Conservation (phyloP, 2,888 invertebrate genomes). For the Andricus curvator region DNA sequence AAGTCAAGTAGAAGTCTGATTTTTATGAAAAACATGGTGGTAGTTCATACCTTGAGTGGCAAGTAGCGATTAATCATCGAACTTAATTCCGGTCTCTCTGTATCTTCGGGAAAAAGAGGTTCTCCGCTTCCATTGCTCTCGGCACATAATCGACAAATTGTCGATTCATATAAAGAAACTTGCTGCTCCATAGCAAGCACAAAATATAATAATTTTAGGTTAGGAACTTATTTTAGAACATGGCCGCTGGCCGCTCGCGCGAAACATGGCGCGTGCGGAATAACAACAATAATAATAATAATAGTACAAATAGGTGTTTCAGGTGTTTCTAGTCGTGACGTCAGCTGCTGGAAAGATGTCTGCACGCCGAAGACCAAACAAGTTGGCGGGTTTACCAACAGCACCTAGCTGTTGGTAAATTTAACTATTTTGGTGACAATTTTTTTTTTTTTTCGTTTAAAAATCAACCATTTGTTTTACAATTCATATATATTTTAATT, state of each 20-base stretch:
- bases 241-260: background rate
- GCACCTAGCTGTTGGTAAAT: no score
- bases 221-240: background rate
- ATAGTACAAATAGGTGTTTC: no score
- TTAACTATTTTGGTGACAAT: no score
- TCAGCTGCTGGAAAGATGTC: no score
- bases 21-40: slow-evolving; percentile 47
- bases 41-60: slow-evolving; percentile 83
- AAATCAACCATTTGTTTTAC: no score
- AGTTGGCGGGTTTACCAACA: no score
- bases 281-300: no score
- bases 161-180: slow-evolving; percentile 83
- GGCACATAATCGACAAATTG: slow-evolving; percentile 88
- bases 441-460: no score
- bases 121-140: slow-evolving; percentile 86
- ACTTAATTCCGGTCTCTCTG: slow-evolving; percentile 83
- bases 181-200: slow-evolving; percentile 67
- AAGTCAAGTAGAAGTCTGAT: slow-evolving; percentile 74
- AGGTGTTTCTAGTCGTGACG: no score
- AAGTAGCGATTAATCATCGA: slow-evolving; percentile 86
- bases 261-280: background rate
- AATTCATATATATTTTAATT: no score
- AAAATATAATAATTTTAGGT: slow-evolving; percentile 4
- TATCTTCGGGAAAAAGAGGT: slow-evolving; percentile 81
- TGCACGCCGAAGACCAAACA: no score